Evolutionary conservation across 2,113 vertebrate species (phyloP).

Genomic region (Proteles cristata): DNA sequence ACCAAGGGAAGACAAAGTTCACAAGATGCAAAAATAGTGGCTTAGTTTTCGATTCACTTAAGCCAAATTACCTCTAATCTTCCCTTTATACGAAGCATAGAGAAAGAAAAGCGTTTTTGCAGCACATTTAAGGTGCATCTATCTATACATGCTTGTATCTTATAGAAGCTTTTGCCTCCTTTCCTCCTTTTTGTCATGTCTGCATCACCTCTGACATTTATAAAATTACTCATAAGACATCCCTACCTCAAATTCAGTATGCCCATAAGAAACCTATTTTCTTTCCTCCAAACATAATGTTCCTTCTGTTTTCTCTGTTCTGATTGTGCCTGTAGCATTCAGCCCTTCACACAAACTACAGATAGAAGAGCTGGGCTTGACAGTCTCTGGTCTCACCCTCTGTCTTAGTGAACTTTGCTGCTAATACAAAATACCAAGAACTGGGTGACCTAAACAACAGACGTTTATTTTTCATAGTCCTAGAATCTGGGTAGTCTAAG

Average conservation of each 20-base stretch:
- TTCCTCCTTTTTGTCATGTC: neutral
- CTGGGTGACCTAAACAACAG: neutral
- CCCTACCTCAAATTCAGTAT: neutral
- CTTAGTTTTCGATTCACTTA: neutral
- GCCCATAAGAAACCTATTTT: neutral
- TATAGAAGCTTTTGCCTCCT: neutral
- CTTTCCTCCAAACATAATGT: neutral
- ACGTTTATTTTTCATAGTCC: neutral
- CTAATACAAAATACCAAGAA: neutral
- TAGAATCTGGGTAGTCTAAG: neutral
- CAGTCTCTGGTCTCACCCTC: neutral
- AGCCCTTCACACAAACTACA: neutral
- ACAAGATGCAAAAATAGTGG: slow-evolving; percentile 20
- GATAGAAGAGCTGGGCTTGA: neutral
- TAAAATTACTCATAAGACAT: neutral
- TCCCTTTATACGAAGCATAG: neutral
- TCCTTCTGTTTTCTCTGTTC: neutral
- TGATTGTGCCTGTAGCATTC: neutral
- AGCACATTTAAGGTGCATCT: neutral
- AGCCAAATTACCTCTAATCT: neutral
- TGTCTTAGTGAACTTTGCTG: neutral
- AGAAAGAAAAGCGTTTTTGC: neutral
- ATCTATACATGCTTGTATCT: neutral
- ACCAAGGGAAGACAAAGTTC: neutral
- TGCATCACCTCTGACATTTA: neutral